Base-by-base conservation (phyloP, 2,797 vertebrate species). In the Xyrichtys novacula region DNA sequence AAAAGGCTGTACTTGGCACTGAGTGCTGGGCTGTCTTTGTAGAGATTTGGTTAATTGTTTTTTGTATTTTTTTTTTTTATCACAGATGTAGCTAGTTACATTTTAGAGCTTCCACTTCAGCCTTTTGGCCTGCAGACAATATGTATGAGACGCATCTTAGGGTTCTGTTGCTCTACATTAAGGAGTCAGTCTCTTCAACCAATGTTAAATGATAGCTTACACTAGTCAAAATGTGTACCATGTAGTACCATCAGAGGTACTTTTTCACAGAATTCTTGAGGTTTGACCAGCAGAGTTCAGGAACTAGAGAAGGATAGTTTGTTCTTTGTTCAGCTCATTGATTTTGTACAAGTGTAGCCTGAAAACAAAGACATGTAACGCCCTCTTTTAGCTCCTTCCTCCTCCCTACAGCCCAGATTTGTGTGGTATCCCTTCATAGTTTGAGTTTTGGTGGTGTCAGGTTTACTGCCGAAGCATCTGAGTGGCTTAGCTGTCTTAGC, bases 401-500 rank as follows among this genome's bases (percentile, higher is more conserved):
- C 52, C 61, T 65, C 76, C 64, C 53, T 34, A 46, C 48, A 73
- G 78, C 65, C 55, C 69, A 78, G 78, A 86, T 88, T 89, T 88
- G 71, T 78, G 73, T 85, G 82, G 53, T 87, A 86, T 90, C 77
- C 71, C 54, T 79, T 59, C 50, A 65, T 85, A 88, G 88, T 80
- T 82, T 79, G 66, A 73, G 80, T 86, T 75, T 81, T 89, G 76
- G 62, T 74, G 71, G 75, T 83, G 80, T 76, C 78, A 81, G 74
- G 80, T 88, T 86, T 83, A 80, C 71, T 85, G 78, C 66, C 68
- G 74, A 85, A 86, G 73, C 86, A 85, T 88, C 78, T 78, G 81
- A 88, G 67, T 74, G 78, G 84, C 87, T 91, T 90, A 91, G 68
- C 84, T 85, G 87, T 83, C 83, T 90, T 85, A 79, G 73, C 31